phyloP scores from a whole-genome alignment of 2,113 vertebrate species.

The Platycercus adscitus region DNA sequence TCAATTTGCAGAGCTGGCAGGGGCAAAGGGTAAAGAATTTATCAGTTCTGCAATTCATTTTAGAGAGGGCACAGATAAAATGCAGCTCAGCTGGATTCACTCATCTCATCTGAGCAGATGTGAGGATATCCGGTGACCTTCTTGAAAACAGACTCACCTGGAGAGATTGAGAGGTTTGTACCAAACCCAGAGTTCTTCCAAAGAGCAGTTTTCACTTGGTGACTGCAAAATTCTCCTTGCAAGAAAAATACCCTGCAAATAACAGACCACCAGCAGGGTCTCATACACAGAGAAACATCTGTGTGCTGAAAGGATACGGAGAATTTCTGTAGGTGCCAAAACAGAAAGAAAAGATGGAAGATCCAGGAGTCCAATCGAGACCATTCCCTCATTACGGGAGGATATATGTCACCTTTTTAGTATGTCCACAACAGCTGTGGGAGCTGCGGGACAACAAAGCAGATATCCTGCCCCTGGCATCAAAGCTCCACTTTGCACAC shows the following conservation, averaged over 20 bases:
- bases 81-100: constrained; percentile 24
- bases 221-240: not conserved
- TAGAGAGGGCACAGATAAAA: constrained; percentile 27
- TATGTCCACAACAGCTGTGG: not conserved
- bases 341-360: not conserved
- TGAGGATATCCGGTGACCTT: constrained; percentile 12
- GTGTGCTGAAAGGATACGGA: not conserved
- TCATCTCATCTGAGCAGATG: constrained; percentile 29
- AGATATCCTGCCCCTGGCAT: not conserved
- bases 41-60: constrained; percentile 7
- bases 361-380: not conserved
- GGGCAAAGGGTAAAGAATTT: not conserved
- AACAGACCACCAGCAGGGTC: not conserved
- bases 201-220: not conserved
- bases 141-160: constrained; percentile 54
- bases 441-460: not conserved
- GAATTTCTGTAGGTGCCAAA: not conserved
- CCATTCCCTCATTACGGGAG: not conserved
- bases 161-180: constrained; percentile 1
- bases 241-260: not conserved
- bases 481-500: not conserved
- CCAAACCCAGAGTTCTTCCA: not conserved
- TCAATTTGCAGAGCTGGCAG: not conserved
- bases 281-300: not conserved
- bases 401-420: not conserved